Evolutionary conservation across 2,113 vertebrate genomes (phyloP), one percentile per base, ranked within the genome.

Genomic region (Poeciliopsis retropinna): DNA sequence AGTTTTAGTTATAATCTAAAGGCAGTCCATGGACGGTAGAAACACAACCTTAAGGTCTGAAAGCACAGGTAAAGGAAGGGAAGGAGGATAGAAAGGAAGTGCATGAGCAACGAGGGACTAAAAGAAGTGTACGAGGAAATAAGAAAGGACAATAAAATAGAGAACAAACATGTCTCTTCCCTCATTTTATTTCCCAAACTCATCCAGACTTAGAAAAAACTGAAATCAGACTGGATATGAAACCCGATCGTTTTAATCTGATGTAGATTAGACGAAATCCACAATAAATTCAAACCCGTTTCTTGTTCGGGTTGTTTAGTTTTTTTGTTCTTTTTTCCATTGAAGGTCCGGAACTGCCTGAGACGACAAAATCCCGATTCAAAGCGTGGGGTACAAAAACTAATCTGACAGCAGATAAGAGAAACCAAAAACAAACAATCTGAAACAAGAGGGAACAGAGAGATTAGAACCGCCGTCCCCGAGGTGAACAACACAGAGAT

Each of bases 371-470:
- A 57, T 57, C 51, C 51, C 61, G 65, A 71, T 54, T 63, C 76
- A 83, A 82, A 85, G 73, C 27, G 14, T 57, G 3, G 67, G 72
- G 22, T 5, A 31, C 25, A 64, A 75, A 76, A 69, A 73, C 63
- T 69, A 34, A 85, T 79, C 81, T 75, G 83, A 84, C 68, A 62
- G 39, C 2, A 15, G 70, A 71, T 82, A 72, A 85, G 81, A 80
- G 68, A 76, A 39, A 51, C 31, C 62, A 2, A 31, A 41, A 32
- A 47, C 57, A 78, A 63, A 80, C 70, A 81, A 67, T 75, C 32
- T 63, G 66, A 69, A 73, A 80, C 70, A 73, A 64, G 54, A 78
- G 67, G 68, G 74, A 83, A 71, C 65, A 72, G 74, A 73, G 80
- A 80, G 85, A 87, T 86, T 73, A 72, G 67, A 84, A 64, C 67